These are phyloP conservation scores for Priocnemis perturbator DNA, from an alignment of 2,888 invertebrate genomes.

Conservation along the genomic window DNA sequence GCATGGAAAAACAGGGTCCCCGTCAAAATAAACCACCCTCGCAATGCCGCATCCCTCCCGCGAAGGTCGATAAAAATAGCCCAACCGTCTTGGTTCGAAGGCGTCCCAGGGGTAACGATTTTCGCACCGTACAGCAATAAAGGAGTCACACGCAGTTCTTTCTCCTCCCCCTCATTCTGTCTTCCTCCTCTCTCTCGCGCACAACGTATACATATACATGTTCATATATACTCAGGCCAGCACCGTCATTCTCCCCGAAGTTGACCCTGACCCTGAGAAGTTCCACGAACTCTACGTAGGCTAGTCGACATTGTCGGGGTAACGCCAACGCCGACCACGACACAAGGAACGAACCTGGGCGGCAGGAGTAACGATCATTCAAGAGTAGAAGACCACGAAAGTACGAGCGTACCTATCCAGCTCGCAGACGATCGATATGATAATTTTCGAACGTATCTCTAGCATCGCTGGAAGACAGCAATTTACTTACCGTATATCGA, in stretches of 20 bases:
- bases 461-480: too few relatives aligned
- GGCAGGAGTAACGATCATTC: background rate
- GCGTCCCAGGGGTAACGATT: constrained; percentile 15
- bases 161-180: background rate
- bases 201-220: background rate
- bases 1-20: constrained; percentile 9
- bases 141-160: constrained; percentile 10
- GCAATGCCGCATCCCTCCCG: constrained; percentile 19
- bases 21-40: constrained; percentile 19
- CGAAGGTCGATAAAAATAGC: constrained; percentile 33
- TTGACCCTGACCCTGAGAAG: constrained; percentile 30
- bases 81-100: background rate
- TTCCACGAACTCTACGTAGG: constrained; percentile 13
- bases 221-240: background rate
- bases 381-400: too few relatives aligned
- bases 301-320: constrained; percentile 22
- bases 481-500: too few relatives aligned
- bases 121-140: constrained; percentile 12
- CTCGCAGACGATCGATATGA: too few relatives aligned
- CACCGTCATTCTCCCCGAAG: constrained; percentile 24
- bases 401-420: too few relatives aligned
- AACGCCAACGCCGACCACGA: background rate
- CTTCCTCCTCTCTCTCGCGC: constrained; percentile 15
- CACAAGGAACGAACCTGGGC: background rate
- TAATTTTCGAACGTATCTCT: too few relatives aligned